Evolutionary conservation across 64 coral and sea anemone genomes (phyloP), one percentile per base, ranked within the genome.

Genomic region (Montipora foliosa): DNA sequence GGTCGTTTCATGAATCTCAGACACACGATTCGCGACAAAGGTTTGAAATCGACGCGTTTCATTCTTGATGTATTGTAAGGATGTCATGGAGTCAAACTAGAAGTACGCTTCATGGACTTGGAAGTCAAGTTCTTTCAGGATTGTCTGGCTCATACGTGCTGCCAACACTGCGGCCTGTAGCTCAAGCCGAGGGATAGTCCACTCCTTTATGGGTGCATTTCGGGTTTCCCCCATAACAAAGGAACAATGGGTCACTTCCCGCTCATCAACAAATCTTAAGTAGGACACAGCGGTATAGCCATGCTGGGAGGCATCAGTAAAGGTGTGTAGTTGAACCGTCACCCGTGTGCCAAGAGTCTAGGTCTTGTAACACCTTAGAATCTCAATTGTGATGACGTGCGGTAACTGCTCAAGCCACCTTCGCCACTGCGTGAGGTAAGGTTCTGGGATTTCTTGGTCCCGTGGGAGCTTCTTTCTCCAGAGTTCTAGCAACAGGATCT

Each of bases 181-280:
- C 24, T 95, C 88, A 57, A 95, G 81, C 8, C 93, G 88, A 50
- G 88, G 93, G 1, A 95, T 85, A 16, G 93, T 86, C 47, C 46
- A 64, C 59, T 77, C 80, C 46, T 69, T 95, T 13, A 90, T 66
- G 3, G 93, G 93, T 0, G 83, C 74, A 12, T 76, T 55, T 8
- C 70, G 37, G 14, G 67, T 49, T 49, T 94, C 90, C 6, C 62
- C 93, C 66, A 89, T 62, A 4, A 89, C 71, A 25, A 90, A 94
- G 37, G 87, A 82, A 57, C 87, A 94, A 29, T 89, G 68, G 0
- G 89, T 62, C 53, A 66, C 68, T 49, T 68, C 87, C 17, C 64
- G 15, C 12, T 75, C n/a, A 77, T 89, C 67, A 4, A 89, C 50
- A 15, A 95, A 57, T 6, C 72, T 19, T 13, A 90, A 70, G 15